Evolutionary conservation across 23 tunicate genomes (phyloP).

Genomic region (Trididemnum miniatum): DNA sequence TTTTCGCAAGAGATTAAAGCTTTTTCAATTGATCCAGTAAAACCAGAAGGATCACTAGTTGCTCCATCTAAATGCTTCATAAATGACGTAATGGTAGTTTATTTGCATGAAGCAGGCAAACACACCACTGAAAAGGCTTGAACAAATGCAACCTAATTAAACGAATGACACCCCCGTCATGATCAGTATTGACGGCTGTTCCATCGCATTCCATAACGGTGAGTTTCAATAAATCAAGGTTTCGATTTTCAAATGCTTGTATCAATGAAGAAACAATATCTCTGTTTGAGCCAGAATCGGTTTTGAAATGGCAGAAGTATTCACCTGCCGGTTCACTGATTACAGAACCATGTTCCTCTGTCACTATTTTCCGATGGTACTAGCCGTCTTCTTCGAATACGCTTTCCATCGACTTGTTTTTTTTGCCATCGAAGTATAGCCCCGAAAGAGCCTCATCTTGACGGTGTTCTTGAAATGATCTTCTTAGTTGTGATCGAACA

Average conservation of each 20-base stretch:
- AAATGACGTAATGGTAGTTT: slow-evolving; percentile 3
- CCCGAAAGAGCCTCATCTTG: neutral
- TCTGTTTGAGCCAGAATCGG: neutral
- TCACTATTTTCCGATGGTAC: neutral
- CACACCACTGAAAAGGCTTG: neutral
- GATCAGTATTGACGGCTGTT: neutral
- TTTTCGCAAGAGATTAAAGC: slow-evolving; percentile 1
- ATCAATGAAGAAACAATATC: neutral
- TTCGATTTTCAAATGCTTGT: neutral
- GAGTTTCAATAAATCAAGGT: neutral
- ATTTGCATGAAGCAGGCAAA: slow-evolving; percentile 7
- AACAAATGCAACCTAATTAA: neutral
- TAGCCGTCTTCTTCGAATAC: neutral
- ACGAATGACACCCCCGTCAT: slow-evolving; percentile 2
- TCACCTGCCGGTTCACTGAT: neutral
- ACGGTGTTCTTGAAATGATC: neutral
- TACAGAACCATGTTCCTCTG: neutral
- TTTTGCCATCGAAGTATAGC: neutral
- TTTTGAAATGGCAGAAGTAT: neutral
- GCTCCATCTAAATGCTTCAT: slow-evolving; percentile 11
- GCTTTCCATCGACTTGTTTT: neutral
- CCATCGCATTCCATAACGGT: neutral
- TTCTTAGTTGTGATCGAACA: neutral
- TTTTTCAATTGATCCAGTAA: neutral
- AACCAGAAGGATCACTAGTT: neutral